These are phyloP conservation scores for Pantherophis vulpinus DNA, from an alignment of 2,797 vertebrate species.

Conservation along the genomic window DNA sequence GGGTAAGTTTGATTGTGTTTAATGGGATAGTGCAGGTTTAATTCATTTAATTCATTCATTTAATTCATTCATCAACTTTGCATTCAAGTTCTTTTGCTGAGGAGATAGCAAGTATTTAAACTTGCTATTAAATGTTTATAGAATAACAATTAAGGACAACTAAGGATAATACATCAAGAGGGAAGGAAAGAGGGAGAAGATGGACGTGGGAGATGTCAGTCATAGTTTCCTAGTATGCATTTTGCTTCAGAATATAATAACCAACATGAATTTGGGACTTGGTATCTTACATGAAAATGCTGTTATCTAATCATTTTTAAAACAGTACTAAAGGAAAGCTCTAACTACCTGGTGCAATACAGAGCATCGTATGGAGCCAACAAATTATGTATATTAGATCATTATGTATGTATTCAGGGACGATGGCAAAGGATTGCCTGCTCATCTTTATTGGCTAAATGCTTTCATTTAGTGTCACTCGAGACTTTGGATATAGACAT, in stretches of 20 bases:
- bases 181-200: background rate
- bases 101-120: background rate
- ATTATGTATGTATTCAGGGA: background rate
- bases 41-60: background rate
- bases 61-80: background rate
- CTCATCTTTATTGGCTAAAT: background rate
- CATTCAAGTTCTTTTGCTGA: background rate
- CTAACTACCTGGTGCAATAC: background rate
- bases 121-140: background rate
- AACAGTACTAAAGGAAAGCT: background rate
- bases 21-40: background rate
- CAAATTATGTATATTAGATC: background rate
- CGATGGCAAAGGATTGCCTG: background rate
- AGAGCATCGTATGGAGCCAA: background rate
- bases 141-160: background rate
- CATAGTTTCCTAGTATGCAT: background rate
- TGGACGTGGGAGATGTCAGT: background rate
- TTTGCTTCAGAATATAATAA: background rate
- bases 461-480: background rate
- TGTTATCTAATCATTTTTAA: background rate
- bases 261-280: background rate
- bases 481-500: background rate
- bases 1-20: background rate
- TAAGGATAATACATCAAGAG: background rate
- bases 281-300: background rate